Conservation (phyloP, 2,888 invertebrate genomes). For the Nebria brevicollis region DNA sequence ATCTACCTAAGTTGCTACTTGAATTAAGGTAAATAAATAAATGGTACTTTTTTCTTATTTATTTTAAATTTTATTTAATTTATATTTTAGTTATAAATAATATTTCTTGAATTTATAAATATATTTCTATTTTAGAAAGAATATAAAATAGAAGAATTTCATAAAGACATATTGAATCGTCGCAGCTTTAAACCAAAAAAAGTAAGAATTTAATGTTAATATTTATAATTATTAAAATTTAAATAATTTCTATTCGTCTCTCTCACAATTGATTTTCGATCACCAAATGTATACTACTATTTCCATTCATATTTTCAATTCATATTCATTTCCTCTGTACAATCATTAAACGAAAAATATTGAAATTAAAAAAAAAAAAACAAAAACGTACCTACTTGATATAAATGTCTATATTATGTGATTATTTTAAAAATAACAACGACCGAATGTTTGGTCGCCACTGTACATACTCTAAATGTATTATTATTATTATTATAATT, state of each 20-base stretch:
- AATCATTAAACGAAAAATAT: slow-evolving; percentile 7
- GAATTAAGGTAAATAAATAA: not conserved
- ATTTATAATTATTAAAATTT: slow-evolving; percentile 7
- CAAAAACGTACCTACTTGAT: slow-evolving; percentile 15
- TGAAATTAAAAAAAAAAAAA: slow-evolving; percentile 11
- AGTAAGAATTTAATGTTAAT: not conserved
- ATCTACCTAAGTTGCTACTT: slow-evolving; percentile 44
- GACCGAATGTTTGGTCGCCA: slow-evolving; percentile 29
- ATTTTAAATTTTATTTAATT: no score
- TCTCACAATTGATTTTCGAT: not conserved
- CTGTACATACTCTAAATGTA: slow-evolving; percentile 38
- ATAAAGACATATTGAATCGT: not conserved
- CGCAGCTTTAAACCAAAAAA: not conserved
- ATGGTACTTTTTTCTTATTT: no score
- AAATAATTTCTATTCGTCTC: not conserved
- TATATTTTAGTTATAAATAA: not conserved
- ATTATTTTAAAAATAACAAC: slow-evolving; percentile 28
- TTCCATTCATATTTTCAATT: not conserved
- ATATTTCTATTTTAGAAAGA: no score
- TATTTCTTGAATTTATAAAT: not conserved
- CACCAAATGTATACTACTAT: slow-evolving; percentile 8
- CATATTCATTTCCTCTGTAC: slow-evolving; percentile 6
- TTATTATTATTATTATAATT: slow-evolving; percentile 32
- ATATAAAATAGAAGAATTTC: no score
- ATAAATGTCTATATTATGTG: slow-evolving; percentile 40